phyloP scores from a whole-genome alignment of 2,797 vertebrate species.

The Macropodus opercularis region DNA sequence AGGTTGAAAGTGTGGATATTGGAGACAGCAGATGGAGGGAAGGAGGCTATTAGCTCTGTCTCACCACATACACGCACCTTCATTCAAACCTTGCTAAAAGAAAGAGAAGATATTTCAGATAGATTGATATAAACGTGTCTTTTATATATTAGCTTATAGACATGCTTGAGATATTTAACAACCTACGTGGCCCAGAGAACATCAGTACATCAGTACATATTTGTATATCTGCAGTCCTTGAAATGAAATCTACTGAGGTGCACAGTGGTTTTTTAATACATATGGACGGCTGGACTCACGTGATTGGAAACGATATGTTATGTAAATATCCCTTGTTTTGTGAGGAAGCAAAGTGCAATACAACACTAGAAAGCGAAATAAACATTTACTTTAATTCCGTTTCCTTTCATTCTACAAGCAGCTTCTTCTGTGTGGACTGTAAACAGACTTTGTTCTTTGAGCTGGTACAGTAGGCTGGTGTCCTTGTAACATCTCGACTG shows the following conservation, averaged over 20 bases:
- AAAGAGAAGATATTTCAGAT: background rate
- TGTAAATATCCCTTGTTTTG: too few relatives aligned
- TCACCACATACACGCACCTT: background rate
- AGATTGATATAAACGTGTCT: background rate
- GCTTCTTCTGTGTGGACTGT: too few relatives aligned
- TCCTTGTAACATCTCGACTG: background rate
- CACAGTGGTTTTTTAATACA: too few relatives aligned
- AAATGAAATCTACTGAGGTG: background rate
- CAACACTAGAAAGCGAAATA: too few relatives aligned
- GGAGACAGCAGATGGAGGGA: background rate
- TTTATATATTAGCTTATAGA: background rate
- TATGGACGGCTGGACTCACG: too few relatives aligned
- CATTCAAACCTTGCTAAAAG: background rate
- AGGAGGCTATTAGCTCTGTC: background rate
- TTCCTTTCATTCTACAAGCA: too few relatives aligned
- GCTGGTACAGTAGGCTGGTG: too few relatives aligned
- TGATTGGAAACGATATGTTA: too few relatives aligned
- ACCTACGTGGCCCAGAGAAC: background rate
- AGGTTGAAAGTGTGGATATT: background rate
- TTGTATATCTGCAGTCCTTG: too few relatives aligned
- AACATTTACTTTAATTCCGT: too few relatives aligned
- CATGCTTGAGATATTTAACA: background rate
- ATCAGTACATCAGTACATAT: background rate
- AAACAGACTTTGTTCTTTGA: too few relatives aligned
- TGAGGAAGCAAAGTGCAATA: too few relatives aligned